Conservation (phyloP, 1,140 invertebrate species). For the Leptinotarsa undecemlineata region DNA sequence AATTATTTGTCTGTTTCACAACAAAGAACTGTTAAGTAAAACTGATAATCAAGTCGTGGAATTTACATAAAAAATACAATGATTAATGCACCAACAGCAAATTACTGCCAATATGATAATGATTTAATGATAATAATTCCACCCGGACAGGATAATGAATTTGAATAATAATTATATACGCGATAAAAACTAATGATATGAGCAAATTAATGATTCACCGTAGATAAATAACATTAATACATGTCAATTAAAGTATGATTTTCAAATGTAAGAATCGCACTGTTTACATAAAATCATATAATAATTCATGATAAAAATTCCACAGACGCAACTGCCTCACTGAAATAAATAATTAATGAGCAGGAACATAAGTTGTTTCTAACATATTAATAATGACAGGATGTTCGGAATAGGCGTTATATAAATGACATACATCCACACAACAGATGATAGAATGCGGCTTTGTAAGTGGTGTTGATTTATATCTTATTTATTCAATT, state of each 20-base stretch:
- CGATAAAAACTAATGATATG: slow-evolving; percentile 17
- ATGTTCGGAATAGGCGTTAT: slow-evolving; percentile 36
- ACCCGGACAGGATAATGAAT: slow-evolving; percentile 1
- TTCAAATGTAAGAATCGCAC: slow-evolving; percentile 9
- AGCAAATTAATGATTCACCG: slow-evolving; percentile 23
- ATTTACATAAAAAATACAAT: neutral
- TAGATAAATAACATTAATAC: slow-evolving; percentile 38
- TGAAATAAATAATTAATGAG: slow-evolving; percentile 19
- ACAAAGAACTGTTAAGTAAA: neutral
- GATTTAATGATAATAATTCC: slow-evolving; percentile 9
- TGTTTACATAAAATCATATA: neutral
- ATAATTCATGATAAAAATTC: slow-evolving; percentile 13
- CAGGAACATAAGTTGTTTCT: slow-evolving; percentile 9
- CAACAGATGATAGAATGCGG: slow-evolving; percentile 47
- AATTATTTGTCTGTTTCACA: too few species aligned
- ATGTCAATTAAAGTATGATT: slow-evolving; percentile 38
- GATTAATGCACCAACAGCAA: slow-evolving; percentile 1
- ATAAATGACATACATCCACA: slow-evolving; percentile 44
- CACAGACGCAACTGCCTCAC: neutral
- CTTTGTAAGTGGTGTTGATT: slow-evolving; percentile 48
- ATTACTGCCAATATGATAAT: slow-evolving; percentile 15
- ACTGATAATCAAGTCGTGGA: neutral
- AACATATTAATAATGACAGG: slow-evolving; percentile 23
- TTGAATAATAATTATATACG: slow-evolving; percentile 5
- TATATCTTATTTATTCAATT: slow-evolving; percentile 34